Evolutionary conservation across 1,140 invertebrate species (phyloP).

Genomic region (Caerostris extrusa): DNA sequence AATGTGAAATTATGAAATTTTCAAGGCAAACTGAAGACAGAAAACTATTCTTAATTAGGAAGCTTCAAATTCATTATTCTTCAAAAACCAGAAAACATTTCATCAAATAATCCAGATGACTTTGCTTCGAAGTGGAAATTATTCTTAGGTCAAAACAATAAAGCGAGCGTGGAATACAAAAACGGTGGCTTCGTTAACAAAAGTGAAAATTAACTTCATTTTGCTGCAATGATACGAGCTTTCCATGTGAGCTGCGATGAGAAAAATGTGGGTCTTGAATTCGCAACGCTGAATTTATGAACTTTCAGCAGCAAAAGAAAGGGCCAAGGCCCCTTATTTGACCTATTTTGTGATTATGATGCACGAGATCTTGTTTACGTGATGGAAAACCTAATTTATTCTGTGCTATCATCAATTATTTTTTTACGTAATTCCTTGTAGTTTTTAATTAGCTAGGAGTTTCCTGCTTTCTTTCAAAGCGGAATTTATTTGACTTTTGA

Average conservation of each 20-base stretch:
- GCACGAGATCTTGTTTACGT: conserved; percentile 7
- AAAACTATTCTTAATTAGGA: too few species aligned
- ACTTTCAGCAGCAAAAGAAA: not conserved
- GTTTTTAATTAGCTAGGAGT: conserved; percentile 19
- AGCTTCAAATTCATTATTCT: too few species aligned
- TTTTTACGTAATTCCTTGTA: not conserved
- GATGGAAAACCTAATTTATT: conserved; percentile 11
- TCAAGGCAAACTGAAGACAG: too few species aligned
- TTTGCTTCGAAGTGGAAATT: not conserved
- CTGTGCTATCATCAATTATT: conserved; percentile 2
- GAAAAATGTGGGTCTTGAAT: conserved; percentile 5
- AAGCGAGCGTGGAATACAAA: not conserved
- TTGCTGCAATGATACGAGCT: not conserved
- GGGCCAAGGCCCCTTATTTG: conserved; percentile 24
- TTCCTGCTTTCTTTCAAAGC: not conserved
- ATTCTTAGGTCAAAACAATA: not conserved
- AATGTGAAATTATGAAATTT: too few species aligned
- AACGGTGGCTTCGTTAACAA: not conserved
- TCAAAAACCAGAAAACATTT: too few species aligned
- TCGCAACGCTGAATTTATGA: not conserved
- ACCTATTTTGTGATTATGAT: conserved; percentile 39
- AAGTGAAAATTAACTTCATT: not conserved
- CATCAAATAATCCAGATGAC: not conserved
- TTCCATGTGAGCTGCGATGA: not conserved
- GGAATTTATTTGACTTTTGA: too few species aligned